phyloP scores from a whole-genome alignment of 2,888 invertebrate genomes.

The Pherbina coryleti region DNA sequence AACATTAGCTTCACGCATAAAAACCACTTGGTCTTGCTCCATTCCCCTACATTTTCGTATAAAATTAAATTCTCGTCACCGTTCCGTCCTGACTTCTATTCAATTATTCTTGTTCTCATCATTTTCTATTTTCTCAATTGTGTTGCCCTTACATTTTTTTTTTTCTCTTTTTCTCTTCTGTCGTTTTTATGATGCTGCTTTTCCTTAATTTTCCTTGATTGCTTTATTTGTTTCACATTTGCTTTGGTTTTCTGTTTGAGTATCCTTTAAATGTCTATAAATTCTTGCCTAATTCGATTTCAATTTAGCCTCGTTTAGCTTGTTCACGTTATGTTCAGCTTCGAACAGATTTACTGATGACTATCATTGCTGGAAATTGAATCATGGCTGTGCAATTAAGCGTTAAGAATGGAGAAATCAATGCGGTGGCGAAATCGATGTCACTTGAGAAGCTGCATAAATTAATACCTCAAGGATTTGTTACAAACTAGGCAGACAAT shows the following conservation, averaged over 20 bases:
- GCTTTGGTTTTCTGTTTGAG: neutral
- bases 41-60: no score
- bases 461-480: neutral
- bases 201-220: neutral
- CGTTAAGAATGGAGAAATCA: conserved; percentile 12
- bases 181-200: neutral
- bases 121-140: neutral
- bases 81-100: neutral
- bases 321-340: neutral
- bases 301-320: conserved; percentile 6
- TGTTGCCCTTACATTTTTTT: conserved; percentile 1
- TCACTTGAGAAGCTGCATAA: neutral
- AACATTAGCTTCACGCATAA: no score
- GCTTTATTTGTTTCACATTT: neutral
- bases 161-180: conserved; percentile 13
- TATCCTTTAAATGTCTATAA: neutral
- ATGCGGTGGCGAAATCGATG: conserved; percentile 8
- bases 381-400: conserved; percentile 27
- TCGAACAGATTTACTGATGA: conserved; percentile 12
- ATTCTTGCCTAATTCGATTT: conserved; percentile 18
- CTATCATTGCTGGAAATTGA: conserved; percentile 13
- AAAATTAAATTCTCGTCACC: conserved; percentile 1
- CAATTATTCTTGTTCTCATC: conserved; percentile 28
- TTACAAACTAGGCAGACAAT: neutral
- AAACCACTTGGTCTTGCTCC: no score